These are phyloP conservation scores for Chrysolina americana DNA, from an alignment of 2,888 invertebrate species.

Conservation along the genomic window DNA sequence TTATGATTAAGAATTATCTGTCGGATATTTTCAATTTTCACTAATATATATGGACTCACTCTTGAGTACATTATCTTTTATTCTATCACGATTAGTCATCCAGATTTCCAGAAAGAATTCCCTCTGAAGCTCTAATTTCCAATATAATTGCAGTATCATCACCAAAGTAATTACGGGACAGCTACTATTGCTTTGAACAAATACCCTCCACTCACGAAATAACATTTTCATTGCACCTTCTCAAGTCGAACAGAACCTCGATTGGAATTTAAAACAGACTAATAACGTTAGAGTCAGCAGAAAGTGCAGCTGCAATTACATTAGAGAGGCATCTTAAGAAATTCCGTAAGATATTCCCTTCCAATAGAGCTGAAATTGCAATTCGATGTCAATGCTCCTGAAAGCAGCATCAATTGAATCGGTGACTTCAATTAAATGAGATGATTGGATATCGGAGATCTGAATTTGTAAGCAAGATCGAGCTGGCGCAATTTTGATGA, in stretches of 20 bases:
- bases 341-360: neutral
- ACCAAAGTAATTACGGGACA: neutral
- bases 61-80: no score
- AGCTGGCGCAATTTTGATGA: no score
- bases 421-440: neutral
- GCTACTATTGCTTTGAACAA: neutral
- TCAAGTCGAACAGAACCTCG: neutral
- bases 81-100: no score
- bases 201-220: neutral
- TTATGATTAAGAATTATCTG: no score
- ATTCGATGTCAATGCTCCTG: neutral
- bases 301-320: constrained; percentile 5
- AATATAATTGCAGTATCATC: neutral
- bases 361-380: constrained; percentile 1
- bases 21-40: no score
- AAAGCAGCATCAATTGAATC: neutral
- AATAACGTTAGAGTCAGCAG: constrained; percentile 20
- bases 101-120: no score
- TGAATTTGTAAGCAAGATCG: no score
- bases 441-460: neutral
- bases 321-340: neutral
- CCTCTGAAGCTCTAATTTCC: no score
- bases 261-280: constrained; percentile 1
- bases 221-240: neutral
- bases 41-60: no score